Base-by-base conservation (phyloP, 53 echinoderm and acorn worm species). In the Temnopleurus reevesii region DNA sequence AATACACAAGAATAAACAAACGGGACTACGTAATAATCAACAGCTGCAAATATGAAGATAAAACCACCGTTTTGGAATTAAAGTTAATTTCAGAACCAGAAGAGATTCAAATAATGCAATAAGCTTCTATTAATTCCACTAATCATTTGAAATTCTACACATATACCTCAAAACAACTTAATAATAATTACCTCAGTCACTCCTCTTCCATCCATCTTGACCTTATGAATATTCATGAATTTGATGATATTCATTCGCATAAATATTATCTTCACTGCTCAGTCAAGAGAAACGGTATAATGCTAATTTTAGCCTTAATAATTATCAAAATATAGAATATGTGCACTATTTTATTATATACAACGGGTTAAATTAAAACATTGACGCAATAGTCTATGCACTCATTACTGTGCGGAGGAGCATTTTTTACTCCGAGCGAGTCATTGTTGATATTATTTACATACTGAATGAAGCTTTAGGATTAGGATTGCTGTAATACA, bases 401-500 rank as follows among this genome's bases (percentile, higher is more conserved):
- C 60, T 85, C 34, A 4, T 53, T 87, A 13, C 1, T 66, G 2
- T 33, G 88, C 71, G 88, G 88, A 87, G 6, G 71, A n/a, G 33
- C 47, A 87, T 31, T 44, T 31, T n/a, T 53, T 43, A 59, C 5
- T 30, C 34, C 46, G 45, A 13, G 44, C 24, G 65, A 31, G 88
- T 29, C 53, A 4, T 53, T 5, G 44, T 55, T 29, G 31, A 49
- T 66, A 30, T 49, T 66, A 87, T 87, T 87, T 87, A 66, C 88
- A 87, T 87, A 87, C 47, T 63, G 88, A 36, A 87, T 87, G 71
- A 45, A 55, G 31, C 88, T 87, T 27, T 87, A n/a, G 71, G 88
- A 36, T 53, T 66, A 87, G n/a, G 65, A 65, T 51, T 34, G 88
- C 88, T 87, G 88, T 87, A 87, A 87, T 66, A 87, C 88, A 47